These are phyloP conservation scores for Salvelinus namaycush DNA, from an alignment of 2,113 vertebrate genomes.

Conservation along the genomic window DNA sequence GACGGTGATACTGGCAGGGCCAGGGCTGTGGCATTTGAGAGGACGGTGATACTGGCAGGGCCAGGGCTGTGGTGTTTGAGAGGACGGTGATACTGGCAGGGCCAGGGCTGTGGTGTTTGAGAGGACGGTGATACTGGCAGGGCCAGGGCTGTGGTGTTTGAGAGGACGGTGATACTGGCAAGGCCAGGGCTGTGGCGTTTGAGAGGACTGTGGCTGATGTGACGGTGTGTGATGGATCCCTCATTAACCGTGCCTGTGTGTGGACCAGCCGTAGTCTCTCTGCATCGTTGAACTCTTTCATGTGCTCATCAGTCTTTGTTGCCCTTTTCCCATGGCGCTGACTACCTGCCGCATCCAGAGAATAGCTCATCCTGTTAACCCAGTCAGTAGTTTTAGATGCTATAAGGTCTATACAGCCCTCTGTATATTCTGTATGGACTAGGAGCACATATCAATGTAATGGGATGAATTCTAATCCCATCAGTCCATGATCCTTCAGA, in stretches of 20 bases:
- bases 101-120: no score
- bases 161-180: not conserved
- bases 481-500: not conserved
- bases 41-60: no score
- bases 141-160: no score
- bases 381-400: slow-evolving; percentile 23
- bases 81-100: no score
- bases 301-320: slow-evolving; percentile 37
- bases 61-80: no score
- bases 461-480: not conserved
- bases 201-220: slow-evolving; percentile 14
- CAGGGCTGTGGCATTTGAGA: no score
- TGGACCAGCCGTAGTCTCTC: slow-evolving; percentile 42
- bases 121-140: no score
- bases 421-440: not conserved
- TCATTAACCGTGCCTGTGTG: slow-evolving; percentile 18
- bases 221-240: slow-evolving; percentile 28
- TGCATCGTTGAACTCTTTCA: slow-evolving; percentile 51
- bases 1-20: no score
- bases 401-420: not conserved
- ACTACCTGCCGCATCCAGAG: not conserved
- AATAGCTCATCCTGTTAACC: slow-evolving; percentile 1
- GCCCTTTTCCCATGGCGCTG: slow-evolving; percentile 35
- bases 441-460: not conserved
- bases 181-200: not conserved